phyloP scores from a whole-genome alignment of 2,888 invertebrate species.

The Melolontha melolontha region DNA sequence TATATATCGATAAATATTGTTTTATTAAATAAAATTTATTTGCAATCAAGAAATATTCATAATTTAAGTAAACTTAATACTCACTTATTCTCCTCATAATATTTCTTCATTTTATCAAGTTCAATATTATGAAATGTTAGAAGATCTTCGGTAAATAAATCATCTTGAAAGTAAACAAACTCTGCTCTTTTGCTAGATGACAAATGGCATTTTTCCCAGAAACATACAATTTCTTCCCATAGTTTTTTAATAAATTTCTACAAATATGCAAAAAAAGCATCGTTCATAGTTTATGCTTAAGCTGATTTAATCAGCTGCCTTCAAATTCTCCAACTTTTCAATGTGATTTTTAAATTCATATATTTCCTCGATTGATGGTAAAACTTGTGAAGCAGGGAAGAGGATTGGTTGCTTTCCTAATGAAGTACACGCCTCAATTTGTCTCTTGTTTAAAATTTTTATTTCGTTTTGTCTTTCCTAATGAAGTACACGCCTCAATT shows the following conservation, averaged over 20 bases:
- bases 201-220: slow-evolving; percentile 85
- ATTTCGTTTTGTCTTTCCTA: too few species aligned
- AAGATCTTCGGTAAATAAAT: slow-evolving; percentile 83
- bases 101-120: slow-evolving; percentile 75
- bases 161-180: slow-evolving; percentile 75
- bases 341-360: slow-evolving; percentile 71
- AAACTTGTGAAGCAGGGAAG: slow-evolving; percentile 65
- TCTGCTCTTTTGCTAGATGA: slow-evolving; percentile 71
- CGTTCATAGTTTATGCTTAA: not conserved
- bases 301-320: slow-evolving; percentile 57
- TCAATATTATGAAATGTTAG: slow-evolving; percentile 84
- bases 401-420: slow-evolving; percentile 67
- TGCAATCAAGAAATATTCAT: too few species aligned
- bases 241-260: slow-evolving; percentile 75
- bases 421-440: too few species aligned
- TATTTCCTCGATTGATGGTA: slow-evolving; percentile 74
- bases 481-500: slow-evolving; percentile 67
- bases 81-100: slow-evolving; percentile 75
- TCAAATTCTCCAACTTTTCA: slow-evolving; percentile 72
- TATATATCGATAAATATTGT: too few species aligned
- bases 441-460: too few species aligned
- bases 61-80: slow-evolving; percentile 44
- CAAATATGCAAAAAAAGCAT: slow-evolving; percentile 45
- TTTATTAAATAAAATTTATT: too few species aligned
- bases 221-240: slow-evolving; percentile 75